Evolutionary conservation across 2,113 vertebrate species (phyloP).

Genomic region (Bombycilla garrulus): DNA sequence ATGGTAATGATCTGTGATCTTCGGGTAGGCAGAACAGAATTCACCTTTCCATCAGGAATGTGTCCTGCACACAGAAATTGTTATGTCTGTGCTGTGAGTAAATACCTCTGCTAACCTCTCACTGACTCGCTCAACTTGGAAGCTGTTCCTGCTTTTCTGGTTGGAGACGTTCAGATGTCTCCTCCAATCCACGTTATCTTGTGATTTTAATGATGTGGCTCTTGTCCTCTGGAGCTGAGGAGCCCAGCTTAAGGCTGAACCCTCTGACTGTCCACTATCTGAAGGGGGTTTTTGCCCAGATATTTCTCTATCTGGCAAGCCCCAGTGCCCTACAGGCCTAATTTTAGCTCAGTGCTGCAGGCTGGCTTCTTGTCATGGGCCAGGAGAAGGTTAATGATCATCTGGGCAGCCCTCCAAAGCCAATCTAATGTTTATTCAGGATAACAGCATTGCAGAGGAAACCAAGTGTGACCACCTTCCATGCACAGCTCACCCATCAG

Average conservation of each 20-base stretch:
- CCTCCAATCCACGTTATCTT: neutral
- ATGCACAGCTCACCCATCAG: neutral
- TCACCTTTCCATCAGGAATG: neutral
- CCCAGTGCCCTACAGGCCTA: constrained; percentile 47
- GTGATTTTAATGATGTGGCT: neutral
- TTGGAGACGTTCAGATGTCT: neutral
- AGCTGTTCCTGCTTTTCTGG: neutral
- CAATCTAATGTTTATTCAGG: constrained; percentile 62
- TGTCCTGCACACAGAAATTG: neutral
- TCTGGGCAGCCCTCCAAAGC: constrained; percentile 53
- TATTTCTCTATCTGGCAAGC: neutral
- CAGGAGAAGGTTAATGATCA: constrained; percentile 60
- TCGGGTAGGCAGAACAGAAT: neutral
- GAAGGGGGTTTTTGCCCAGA: neutral
- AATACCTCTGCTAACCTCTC: neutral
- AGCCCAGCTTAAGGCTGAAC: neutral
- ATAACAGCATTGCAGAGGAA: constrained; percentile 60
- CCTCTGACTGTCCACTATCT: neutral
- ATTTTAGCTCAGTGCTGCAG: constrained; percentile 48
- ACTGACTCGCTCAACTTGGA: neutral
- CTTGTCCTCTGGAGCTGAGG: neutral
- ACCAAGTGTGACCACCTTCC: constrained; percentile 28
- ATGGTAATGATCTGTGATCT: neutral
- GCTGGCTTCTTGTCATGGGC: constrained; percentile 26
- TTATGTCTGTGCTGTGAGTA: neutral